Evolutionary conservation across 92 coral and sea anemone genomes (phyloP).

Genomic region (Scolanthus callimorphus): DNA sequence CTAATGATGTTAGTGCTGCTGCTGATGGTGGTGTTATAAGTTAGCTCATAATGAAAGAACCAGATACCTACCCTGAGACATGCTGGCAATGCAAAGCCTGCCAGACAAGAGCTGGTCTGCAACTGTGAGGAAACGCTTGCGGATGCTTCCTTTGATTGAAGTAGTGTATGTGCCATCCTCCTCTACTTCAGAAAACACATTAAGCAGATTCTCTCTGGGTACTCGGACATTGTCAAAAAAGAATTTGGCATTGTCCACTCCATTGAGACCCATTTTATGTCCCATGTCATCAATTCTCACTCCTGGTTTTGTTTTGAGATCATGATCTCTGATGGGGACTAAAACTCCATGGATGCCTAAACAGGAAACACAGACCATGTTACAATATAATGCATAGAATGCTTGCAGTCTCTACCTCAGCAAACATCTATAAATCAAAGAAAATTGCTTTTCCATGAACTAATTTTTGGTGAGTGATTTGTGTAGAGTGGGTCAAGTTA

Average conservation of each 20-base stretch:
- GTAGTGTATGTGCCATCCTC: slow-evolving; percentile 78
- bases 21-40: no score
- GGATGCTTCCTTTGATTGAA: slow-evolving; percentile 51
- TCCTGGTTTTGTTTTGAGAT: slow-evolving; percentile 62
- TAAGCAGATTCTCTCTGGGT: slow-evolving; percentile 75
- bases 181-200: slow-evolving; percentile 69
- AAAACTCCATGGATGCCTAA: slow-evolving; percentile 78
- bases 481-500: no score
- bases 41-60: no score
- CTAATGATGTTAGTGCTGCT: no score
- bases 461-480: no score
- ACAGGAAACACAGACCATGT: not conserved
- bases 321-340: slow-evolving; percentile 69
- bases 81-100: slow-evolving; percentile 74
- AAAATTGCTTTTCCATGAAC: no score
- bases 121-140: slow-evolving; percentile 74
- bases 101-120: slow-evolving; percentile 81
- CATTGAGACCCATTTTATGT: slow-evolving; percentile 82
- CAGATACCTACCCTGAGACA: slow-evolving; percentile 73
- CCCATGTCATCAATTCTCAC: slow-evolving; percentile 85
- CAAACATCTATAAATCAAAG: no score
- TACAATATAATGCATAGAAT: no score
- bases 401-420: no score
- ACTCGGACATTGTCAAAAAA: slow-evolving; percentile 74
- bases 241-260: slow-evolving; percentile 83